These are phyloP conservation scores for Gallinago paraguaiae DNA, from an alignment of 2,113 vertebrate species.

Conservation along the genomic window DNA sequence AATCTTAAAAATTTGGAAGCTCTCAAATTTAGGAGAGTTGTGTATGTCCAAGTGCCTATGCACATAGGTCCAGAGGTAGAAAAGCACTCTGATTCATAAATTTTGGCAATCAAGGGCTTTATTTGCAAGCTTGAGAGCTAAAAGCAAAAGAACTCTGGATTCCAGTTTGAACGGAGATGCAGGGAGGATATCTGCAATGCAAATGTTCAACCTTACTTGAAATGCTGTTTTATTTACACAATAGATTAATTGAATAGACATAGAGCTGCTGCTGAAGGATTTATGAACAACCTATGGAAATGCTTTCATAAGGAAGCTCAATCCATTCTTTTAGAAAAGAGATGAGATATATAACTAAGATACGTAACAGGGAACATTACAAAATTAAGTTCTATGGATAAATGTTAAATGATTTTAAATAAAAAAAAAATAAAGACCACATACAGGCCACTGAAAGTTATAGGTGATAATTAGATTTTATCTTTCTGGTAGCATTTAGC, in stretches of 20 bases:
- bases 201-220: neutral
- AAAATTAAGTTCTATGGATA: neutral
- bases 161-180: neutral
- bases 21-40: neutral
- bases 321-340: neutral
- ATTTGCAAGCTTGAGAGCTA: neutral
- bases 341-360: neutral
- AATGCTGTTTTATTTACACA: neutral
- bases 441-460: neutral
- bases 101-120: neutral
- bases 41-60: neutral
- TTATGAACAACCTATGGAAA: neutral
- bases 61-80: neutral
- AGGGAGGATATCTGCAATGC: neutral
- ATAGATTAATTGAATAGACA: neutral
- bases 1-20: neutral
- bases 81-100: neutral
- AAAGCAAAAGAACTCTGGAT: neutral
- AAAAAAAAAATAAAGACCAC: neutral
- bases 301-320: neutral
- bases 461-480: neutral
- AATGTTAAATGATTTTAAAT: neutral
- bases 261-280: neutral
- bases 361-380: neutral
- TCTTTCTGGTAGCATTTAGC: neutral